Percentiles rank a stretch among this genome's conserved stretches.
phyloP scores from a whole-genome alignment of 2,797 vertebrate genomes.

The Psittacula echo region DNA sequence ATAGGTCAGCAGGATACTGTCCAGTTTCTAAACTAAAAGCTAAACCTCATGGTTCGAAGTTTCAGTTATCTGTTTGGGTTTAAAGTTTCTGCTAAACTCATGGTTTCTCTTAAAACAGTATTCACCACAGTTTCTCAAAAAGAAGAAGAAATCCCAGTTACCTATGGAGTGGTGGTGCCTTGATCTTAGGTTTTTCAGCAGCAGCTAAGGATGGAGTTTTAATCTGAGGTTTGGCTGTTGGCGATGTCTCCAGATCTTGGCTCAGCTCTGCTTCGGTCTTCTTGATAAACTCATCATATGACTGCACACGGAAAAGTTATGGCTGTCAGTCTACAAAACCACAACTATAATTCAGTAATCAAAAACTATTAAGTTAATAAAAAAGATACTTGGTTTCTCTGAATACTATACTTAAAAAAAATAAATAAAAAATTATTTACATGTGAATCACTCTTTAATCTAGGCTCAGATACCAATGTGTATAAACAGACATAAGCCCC shows the following conservation, averaged over 20 bases:
- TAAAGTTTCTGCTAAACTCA: background rate
- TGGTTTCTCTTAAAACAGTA: background rate
- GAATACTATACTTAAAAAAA: background rate
- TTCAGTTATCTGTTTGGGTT: background rate
- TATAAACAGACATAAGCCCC: background rate
- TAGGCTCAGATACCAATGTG: background rate
- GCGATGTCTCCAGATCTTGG: slow-evolving; percentile 81
- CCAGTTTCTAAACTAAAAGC: background rate
- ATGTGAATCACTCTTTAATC: background rate
- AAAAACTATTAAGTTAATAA: background rate
- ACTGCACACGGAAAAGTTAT: slow-evolving; percentile 76
- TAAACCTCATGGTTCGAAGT: background rate
- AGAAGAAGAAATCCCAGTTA: slow-evolving; percentile 44
- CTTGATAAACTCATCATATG: slow-evolving; percentile 94
- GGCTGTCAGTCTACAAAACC: background rate
- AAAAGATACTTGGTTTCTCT: background rate
- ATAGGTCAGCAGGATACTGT: background rate
- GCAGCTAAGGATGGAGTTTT: slow-evolving; percentile 80
- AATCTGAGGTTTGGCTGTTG: slow-evolving; percentile 83
- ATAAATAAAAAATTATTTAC: background rate
- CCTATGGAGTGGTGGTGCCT: slow-evolving; percentile 83
- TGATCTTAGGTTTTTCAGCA: slow-evolving; percentile 82
- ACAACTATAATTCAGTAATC: background rate
- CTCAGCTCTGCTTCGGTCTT: slow-evolving; percentile 95
- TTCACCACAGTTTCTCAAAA: background rate